Conservation (phyloP, 2,888 invertebrate genomes). For the Drosophila pseudotalamancana region DNA sequence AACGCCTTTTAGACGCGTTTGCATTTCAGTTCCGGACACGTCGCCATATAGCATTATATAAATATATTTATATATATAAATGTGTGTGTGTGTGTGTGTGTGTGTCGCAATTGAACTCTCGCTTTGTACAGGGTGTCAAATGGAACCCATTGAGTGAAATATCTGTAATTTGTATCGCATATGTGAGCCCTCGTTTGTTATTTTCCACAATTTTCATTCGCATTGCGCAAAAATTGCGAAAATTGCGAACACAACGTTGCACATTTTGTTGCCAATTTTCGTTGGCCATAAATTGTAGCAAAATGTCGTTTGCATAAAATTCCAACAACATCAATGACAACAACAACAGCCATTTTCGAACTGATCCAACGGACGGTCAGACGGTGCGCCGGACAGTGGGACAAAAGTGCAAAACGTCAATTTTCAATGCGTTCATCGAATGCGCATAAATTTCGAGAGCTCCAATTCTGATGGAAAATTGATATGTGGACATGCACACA, state of each 20-base stretch:
- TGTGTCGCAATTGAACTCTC: slow-evolving; percentile 10
- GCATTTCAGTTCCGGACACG: slow-evolving; percentile 41
- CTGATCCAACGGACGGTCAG: slow-evolving; percentile 25
- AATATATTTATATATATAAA: neutral
- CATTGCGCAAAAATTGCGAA: slow-evolving; percentile 64
- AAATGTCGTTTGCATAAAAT: slow-evolving; percentile 76
- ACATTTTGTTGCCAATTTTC: slow-evolving; percentile 54
- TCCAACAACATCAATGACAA: slow-evolving; percentile 31
- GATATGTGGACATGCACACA: slow-evolving; percentile 21
- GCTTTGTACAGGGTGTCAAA: slow-evolving; percentile 62
- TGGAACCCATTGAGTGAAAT: slow-evolving; percentile 61
- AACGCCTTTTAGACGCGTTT: slow-evolving; percentile 47
- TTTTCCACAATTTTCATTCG: slow-evolving; percentile 61
- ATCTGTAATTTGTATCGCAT: slow-evolving; percentile 60
- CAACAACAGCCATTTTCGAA: slow-evolving; percentile 21
- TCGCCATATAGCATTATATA: neutral
- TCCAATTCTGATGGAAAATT: slow-evolving; percentile 55
- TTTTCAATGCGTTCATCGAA: slow-evolving; percentile 62
- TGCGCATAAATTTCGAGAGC: slow-evolving; percentile 54
- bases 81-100: neutral
- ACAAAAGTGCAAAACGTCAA: slow-evolving; percentile 54
- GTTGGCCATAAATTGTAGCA: slow-evolving; percentile 72
- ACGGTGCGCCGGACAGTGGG: neutral
- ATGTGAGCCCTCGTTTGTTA: slow-evolving; percentile 10
- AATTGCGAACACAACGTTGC: slow-evolving; percentile 42